Evolutionary conservation across 2,888 invertebrate genomes (phyloP).

Genomic region (Flexamia atlantica): DNA sequence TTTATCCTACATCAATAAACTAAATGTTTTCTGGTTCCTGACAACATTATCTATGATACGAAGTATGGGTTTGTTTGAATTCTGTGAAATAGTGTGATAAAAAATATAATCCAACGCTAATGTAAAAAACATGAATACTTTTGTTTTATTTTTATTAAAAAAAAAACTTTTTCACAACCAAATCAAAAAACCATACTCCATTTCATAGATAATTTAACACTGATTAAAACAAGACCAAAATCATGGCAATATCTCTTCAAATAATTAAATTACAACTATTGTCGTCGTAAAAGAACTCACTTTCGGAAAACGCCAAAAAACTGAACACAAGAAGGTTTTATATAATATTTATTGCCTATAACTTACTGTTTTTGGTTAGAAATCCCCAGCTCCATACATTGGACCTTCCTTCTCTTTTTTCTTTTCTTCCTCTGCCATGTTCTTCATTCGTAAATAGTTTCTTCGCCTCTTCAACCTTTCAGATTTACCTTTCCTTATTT

Average conservation of each 20-base stretch:
- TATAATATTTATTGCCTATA: too few species aligned
- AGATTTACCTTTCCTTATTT: too few species aligned
- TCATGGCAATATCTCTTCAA: constrained; percentile 5
- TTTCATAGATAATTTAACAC: constrained; percentile 9
- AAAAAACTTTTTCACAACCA: background rate
- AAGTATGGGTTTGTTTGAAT: constrained; percentile 10
- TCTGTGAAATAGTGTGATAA: background rate
- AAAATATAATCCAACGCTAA: background rate
- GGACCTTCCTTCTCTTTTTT: too few species aligned
- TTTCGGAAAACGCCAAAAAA: background rate
- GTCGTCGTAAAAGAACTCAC: background rate
- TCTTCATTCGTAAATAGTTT: too few species aligned
- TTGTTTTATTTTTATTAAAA: background rate
- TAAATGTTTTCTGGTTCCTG: background rate
- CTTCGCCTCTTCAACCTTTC: too few species aligned
- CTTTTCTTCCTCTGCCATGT: too few species aligned
- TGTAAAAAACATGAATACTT: background rate
- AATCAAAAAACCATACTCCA: constrained; percentile 8
- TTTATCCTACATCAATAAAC: background rate
- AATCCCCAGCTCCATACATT: too few species aligned
- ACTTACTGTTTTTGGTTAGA: too few species aligned
- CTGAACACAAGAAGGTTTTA: too few species aligned
- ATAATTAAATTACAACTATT: background rate
- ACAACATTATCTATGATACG: background rate
- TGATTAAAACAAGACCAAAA: constrained; percentile 1